Base-by-base conservation (phyloP, 2,888 invertebrate species). In the Argyra leucocephala region DNA sequence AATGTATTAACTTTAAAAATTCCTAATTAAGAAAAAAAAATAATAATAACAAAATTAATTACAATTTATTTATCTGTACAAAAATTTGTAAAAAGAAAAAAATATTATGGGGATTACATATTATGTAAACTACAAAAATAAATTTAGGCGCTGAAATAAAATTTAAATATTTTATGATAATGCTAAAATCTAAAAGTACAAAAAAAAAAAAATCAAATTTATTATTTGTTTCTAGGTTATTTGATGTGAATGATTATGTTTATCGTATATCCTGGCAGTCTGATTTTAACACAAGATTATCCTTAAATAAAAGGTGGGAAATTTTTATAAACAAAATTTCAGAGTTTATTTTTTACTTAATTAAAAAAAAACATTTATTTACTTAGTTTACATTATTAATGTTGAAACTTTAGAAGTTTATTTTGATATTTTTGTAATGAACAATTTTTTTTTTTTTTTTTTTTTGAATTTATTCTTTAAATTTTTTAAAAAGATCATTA, bases 171-270 rank as follows among this genome's bases (percentile, higher is more conserved):
- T 31, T 26, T 26, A 10, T 31, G 31, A 31, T 31, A 10, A 31
- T 31, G 12, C 7, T 10, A 31, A 31, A 31, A 31, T 10, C 31
- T n/a, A n/a, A n/a, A 31, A 31, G 31, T 10, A 31, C 31, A 31
- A 31, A 31, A 31, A 31, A 9, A 37, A 37, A 48, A 48, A 48
- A 48, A 48, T 48, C 48, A 48, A 48, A 48, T 48, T 48, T 48
- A 48, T 48, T 48, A 48, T 48, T 48, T 48, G 48, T 48, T 48
- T 48, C 48, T 48, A 48, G 48, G 48, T 48, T 48, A 48, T 48
- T 48, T 48, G 48, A 48, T 48, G 48, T 48, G 48, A 48, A 48
- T 48, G 48, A 48, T 48, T 48, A 48, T 48, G 48, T 48, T 18
- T 48, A 48, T 48, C 48, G 48, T 48, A 48, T 48, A 48, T 48